These are phyloP conservation scores for Eristalis arbustorum DNA, from an alignment of 2,888 invertebrate species.

Conservation along the genomic window DNA sequence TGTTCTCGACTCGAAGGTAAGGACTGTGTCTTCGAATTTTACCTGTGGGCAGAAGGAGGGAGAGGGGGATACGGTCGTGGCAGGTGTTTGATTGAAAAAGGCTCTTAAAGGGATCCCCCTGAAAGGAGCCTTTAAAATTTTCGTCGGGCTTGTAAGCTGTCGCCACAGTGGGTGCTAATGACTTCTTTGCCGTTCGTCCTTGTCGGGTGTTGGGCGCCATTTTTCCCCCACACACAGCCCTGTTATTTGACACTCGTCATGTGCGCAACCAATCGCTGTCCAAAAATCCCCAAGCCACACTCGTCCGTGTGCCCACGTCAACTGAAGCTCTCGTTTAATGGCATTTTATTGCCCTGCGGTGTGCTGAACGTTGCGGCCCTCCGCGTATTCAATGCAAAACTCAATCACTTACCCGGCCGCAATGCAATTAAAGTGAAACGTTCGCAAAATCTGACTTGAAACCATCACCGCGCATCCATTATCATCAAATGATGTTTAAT, in stretches of 20 bases:
- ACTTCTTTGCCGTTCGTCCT: too few relatives aligned
- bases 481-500: slow-evolving; percentile 69
- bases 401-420: slow-evolving; percentile 30
- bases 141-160: not conserved
- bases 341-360: slow-evolving; percentile 11
- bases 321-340: slow-evolving; percentile 5
- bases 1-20: not conserved
- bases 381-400: not conserved
- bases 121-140: not conserved
- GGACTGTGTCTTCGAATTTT: not conserved
- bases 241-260: too few relatives aligned
- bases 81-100: not conserved
- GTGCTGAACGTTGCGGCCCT: not conserved
- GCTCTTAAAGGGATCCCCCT: not conserved
- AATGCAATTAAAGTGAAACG: slow-evolving; percentile 63
- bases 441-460: slow-evolving; percentile 63
- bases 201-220: too few relatives aligned
- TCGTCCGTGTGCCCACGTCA: too few relatives aligned
- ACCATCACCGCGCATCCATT: slow-evolving; percentile 61
- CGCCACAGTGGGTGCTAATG: too few relatives aligned
- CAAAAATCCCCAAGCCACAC: not conserved
- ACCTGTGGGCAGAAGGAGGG: not conserved
- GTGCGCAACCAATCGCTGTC: too few relatives aligned
- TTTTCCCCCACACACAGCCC: too few relatives aligned
- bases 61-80: not conserved